Percentiles rank a stretch among this genome's conserved stretches.
These are phyloP conservation scores for Epinephelus moara DNA, from an alignment of 2,113 vertebrate genomes.

Conservation along the genomic window DNA sequence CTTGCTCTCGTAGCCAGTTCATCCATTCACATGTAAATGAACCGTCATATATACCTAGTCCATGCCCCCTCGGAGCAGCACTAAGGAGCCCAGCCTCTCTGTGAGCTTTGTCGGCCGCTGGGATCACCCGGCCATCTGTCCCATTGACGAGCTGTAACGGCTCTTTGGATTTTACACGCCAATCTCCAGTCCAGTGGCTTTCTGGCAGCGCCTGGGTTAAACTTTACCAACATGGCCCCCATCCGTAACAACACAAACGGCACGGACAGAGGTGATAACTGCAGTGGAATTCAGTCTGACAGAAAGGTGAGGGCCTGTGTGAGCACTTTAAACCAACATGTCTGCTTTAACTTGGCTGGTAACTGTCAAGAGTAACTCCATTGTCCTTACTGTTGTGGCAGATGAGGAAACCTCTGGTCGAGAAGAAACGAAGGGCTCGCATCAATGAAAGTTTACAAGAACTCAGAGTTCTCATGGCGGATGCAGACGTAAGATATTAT, in stretches of 20 bases:
- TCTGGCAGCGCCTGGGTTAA: conserved; percentile 58
- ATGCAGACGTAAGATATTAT: conserved; percentile 85
- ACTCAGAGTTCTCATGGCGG: conserved; percentile 87
- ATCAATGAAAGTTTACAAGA: conserved; percentile 95
- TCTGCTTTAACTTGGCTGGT: background rate
- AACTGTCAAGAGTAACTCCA: background rate
- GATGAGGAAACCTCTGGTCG: conserved; percentile 93
- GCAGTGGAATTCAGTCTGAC: conserved; percentile 77
- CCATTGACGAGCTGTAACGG: conserved; percentile 75
- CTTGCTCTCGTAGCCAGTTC: conserved; percentile 50
- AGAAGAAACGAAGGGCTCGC: conserved; percentile 92
- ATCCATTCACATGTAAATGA: conserved; percentile 89
- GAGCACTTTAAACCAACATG: too few species aligned
- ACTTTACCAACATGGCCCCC: conserved; percentile 86
- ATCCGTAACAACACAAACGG: conserved; percentile 71
- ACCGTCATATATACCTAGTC: conserved; percentile 74
- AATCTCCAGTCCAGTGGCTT: conserved; percentile 17
- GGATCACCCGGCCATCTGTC: conserved; percentile 79
- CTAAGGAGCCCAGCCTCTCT: conserved; percentile 26
- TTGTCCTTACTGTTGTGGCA: conserved; percentile 53
- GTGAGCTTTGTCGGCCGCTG: conserved; percentile 66
- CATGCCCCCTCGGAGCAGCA: conserved; percentile 45
- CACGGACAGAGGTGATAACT: conserved; percentile 70
- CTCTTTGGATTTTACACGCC: conserved; percentile 56
- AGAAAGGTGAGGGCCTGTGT: conserved; percentile 84